These are phyloP conservation scores for Leptinotarsa defecta DNA, from an alignment of 1,140 invertebrate genomes.

Conservation along the genomic window DNA sequence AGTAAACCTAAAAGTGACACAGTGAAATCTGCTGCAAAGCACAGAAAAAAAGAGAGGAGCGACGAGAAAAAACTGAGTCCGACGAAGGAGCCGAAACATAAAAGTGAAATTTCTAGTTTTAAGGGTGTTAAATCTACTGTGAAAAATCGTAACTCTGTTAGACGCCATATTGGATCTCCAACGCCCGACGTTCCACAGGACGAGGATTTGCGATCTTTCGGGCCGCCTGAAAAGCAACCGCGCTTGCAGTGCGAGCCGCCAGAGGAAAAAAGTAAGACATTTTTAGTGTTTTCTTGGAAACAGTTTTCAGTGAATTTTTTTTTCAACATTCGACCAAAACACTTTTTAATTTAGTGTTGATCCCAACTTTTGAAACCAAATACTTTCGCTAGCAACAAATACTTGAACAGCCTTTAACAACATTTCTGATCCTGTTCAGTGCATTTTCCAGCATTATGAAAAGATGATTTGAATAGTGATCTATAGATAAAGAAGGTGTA, in stretches of 20 bases:
- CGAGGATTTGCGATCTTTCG: constrained; percentile 64
- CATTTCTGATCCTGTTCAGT: no score
- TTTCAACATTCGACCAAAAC: no score
- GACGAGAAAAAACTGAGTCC: constrained; percentile 22
- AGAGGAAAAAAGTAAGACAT: constrained; percentile 48
- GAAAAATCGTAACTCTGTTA: constrained; percentile 68
- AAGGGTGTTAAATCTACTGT: constrained; percentile 62
- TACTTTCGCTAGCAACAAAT: no score
- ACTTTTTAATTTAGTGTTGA: no score
- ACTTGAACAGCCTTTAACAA: no score
- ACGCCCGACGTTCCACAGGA: constrained; percentile 62
- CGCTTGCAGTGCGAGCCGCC: constrained; percentile 49
- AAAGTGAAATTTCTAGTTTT: constrained; percentile 34
- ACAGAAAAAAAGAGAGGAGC: constrained; percentile 41
- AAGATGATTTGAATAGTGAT: no score
- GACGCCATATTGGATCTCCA: constrained; percentile 61
- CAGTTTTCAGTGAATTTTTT: no score
- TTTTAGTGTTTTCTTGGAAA: background rate
- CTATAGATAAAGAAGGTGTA: no score
- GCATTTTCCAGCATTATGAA: no score
- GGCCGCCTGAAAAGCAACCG: constrained; percentile 48
- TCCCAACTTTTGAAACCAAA: no score
- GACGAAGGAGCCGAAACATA: constrained; percentile 6
- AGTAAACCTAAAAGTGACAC: constrained; percentile 42
- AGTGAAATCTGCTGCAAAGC: constrained; percentile 28